Conservation (phyloP, 2,113 vertebrate genomes). For the Pluvianellus socialis region DNA sequence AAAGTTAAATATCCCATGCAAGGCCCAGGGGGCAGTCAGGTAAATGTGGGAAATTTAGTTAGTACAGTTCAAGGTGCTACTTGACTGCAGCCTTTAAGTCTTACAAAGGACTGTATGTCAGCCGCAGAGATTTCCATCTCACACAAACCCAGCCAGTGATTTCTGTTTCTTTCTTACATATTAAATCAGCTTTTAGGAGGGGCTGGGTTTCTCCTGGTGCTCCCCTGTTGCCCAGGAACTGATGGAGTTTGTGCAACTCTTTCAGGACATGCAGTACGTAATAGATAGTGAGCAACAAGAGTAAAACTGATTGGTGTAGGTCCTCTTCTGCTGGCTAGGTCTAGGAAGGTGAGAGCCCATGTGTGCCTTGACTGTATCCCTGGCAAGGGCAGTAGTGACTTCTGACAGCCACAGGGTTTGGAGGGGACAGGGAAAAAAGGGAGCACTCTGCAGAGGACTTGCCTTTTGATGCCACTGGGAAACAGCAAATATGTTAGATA, state of each 20-base stretch:
- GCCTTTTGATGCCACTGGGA: not conserved
- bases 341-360: not conserved
- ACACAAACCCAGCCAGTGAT: not conserved
- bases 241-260: not conserved
- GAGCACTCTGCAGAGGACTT: not conserved
- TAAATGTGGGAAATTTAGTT: not conserved
- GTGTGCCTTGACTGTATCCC: rapidly evolving
- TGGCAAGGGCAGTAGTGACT: not conserved
- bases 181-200: not conserved
- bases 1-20: not conserved
- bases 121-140: not conserved
- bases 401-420: not conserved
- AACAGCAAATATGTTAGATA: not conserved
- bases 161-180: not conserved
- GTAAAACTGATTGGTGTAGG: not conserved
- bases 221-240: not conserved
- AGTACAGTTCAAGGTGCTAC: not conserved
- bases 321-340: not conserved
- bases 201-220: not conserved
- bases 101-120: not conserved
- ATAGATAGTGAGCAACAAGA: not conserved
- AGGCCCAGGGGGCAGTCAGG: not conserved
- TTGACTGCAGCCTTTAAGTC: not conserved
- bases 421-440: not conserved
- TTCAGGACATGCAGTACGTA: not conserved